Evolutionary conservation across 2,113 vertebrate species (phyloP).

Genomic region (Petroica traversi): DNA sequence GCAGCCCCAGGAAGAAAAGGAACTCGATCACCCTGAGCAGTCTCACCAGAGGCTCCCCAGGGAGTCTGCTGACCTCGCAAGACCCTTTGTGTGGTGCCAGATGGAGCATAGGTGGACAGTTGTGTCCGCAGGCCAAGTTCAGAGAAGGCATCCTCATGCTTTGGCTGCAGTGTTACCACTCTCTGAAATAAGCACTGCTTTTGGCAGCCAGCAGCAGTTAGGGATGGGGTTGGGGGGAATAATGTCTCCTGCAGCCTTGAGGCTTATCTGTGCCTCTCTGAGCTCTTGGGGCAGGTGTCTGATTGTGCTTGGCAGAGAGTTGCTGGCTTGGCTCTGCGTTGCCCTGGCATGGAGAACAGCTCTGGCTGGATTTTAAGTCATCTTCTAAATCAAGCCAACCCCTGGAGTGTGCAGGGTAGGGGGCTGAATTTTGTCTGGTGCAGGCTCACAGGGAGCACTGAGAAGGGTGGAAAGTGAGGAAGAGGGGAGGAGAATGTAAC

Average conservation of each 20-base stretch:
- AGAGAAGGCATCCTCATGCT: not conserved
- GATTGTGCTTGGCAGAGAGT: not conserved
- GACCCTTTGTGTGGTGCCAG: not conserved
- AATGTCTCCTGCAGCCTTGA: not conserved
- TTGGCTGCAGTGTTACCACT: not conserved
- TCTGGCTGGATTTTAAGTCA: not conserved
- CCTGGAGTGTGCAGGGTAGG: not conserved
- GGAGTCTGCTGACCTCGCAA: slow-evolving; percentile 23
- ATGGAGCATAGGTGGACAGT: not conserved
- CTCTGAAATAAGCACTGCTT: slow-evolving; percentile 20
- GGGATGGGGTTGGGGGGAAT: not conserved
- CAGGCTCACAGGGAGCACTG: not conserved
- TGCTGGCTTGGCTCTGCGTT: not conserved
- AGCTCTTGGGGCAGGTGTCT: slow-evolving; percentile 37
- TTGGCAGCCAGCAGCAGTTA: not conserved
- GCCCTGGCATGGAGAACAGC: not conserved
- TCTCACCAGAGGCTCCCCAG: not conserved
- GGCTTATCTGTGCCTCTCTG: slow-evolving; percentile 48
- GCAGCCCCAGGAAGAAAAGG: not conserved
- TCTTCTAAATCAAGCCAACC: not conserved
- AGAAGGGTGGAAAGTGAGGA: not conserved
- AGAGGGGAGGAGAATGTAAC: not conserved
- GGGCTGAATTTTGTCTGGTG: not conserved
- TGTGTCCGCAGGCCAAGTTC: not conserved
- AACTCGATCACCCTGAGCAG: not conserved